Evolutionary conservation across 2,113 vertebrate genomes (phyloP).

Genomic region (Chamaetylas fuelleborni): DNA sequence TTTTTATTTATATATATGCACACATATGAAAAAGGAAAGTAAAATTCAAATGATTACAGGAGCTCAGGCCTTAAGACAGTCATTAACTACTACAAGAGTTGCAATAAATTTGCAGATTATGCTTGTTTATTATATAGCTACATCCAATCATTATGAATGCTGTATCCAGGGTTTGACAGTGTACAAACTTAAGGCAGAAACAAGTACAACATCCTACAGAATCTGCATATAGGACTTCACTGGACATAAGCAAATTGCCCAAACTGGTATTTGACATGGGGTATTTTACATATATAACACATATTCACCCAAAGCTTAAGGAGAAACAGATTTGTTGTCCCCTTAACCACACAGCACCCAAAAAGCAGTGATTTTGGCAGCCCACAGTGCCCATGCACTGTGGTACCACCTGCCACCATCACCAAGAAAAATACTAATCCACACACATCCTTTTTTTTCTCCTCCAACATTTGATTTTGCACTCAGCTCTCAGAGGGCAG

Average conservation of each 20-base stretch:
- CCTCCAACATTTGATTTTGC: not conserved
- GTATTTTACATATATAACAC: not conserved
- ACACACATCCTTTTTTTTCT: not conserved
- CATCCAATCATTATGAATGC: not conserved
- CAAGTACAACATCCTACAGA: not conserved
- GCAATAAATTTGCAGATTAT: not conserved
- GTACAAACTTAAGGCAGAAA: not conserved
- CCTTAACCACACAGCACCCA: rapidly evolving
- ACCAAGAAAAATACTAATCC: not conserved
- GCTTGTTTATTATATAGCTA: not conserved
- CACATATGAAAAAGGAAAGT: not conserved
- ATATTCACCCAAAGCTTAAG: not conserved
- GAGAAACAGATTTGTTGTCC: not conserved
- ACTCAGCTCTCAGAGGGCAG: not conserved
- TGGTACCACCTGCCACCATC: rapidly evolving
- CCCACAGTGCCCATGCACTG: not conserved
- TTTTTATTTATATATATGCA: not conserved
- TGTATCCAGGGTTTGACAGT: not conserved
- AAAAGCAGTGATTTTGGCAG: not conserved
- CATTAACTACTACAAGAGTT: not conserved
- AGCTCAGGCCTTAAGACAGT: not conserved
- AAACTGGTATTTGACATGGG: not conserved
- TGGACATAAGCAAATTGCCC: not conserved
- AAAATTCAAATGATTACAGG: not conserved
- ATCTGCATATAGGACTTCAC: not conserved